Base-by-base conservation (phyloP, 23 tunicate species). In the Diplosoma virens region DNA sequence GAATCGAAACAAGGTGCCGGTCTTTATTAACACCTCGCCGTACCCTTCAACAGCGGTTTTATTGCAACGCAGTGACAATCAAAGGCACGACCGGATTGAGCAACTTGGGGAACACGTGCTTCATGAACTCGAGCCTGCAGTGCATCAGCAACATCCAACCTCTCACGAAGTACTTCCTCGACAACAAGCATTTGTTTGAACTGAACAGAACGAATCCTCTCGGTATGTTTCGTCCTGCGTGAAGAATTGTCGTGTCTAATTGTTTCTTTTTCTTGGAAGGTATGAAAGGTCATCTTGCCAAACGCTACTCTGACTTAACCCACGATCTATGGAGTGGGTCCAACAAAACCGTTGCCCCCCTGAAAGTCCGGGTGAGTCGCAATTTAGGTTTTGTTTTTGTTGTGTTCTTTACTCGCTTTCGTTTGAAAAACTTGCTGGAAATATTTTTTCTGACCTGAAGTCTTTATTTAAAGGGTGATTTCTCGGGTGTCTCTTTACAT, bases 71-170 rank as follows among this genome's bases (percentile, higher is more conserved):
- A 48, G 78, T 72, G 14, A 72, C 60, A 4, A 26, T 75, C 0
- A 61, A 53, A 28, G 92, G 99, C 22, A 70, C 86, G 1, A 78
- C 95, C 5, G 99, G 99, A 1, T 75, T 94, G 34, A 82, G 90
- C 47, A 94, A 94, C 76, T 75, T 94, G 25, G 99, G 99, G 31
- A 94, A 94, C 81, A 94, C 99, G 52, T 94, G 99, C 59, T 94
- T 87, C 91, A 94, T 94, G 99, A 94, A 94, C 67, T 79, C 95
- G 0, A 86, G 87, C 4, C 21, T 94, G 27, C 99, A 94, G 45
- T 94, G 95, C 45, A 75, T 94, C 59, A 92, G 97, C 81, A 92
- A 85, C 80, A 85, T 87, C 14, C 46, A 81, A 0, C 92, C 92
- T 1, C 74, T 92, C 23, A 92, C 97, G 47, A 71, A 85, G 48